These are phyloP conservation scores for Monomorium pharaonis DNA, from an alignment of 1,140 invertebrate species.

Conservation along the genomic window DNA sequence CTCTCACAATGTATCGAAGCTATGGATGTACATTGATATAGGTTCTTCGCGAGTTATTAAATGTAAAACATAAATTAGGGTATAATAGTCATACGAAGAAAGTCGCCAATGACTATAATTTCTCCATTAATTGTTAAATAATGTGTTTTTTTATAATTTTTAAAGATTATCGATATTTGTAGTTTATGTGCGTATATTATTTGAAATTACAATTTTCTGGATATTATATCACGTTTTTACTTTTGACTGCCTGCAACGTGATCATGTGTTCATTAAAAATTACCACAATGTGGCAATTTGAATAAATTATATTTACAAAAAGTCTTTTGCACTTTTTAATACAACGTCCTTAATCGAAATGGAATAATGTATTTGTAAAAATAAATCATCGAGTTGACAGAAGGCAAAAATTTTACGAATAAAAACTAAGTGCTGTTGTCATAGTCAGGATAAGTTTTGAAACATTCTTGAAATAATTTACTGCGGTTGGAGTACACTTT, in stretches of 20 bases:
- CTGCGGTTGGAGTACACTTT: not conserved
- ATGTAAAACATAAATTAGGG: no score
- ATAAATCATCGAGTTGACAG: not conserved
- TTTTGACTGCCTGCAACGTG: no score
- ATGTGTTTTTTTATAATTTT: no score
- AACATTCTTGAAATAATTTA: slow-evolving; percentile 13
- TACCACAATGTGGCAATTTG: no score
- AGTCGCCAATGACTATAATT: no score
- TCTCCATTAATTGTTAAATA: no score
- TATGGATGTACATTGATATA: not conserved
- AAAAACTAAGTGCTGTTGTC: slow-evolving; percentile 4
- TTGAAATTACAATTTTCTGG: no score
- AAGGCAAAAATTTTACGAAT: not conserved
- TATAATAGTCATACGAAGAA: no score
- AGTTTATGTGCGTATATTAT: no score
- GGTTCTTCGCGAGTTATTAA: not conserved
- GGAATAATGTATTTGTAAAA: not conserved
- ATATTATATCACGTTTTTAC: no score
- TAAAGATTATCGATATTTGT: no score
- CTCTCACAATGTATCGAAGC: not conserved
- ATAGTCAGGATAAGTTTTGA: not conserved
- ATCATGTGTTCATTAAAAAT: no score
- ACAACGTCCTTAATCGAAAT: not conserved
- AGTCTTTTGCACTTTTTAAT: not conserved
- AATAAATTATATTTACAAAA: not conserved